Evolutionary conservation across 2,797 vertebrate species (phyloP), one percentile per base, ranked within the genome.

Genomic region (Hybognathus amarus): DNA sequence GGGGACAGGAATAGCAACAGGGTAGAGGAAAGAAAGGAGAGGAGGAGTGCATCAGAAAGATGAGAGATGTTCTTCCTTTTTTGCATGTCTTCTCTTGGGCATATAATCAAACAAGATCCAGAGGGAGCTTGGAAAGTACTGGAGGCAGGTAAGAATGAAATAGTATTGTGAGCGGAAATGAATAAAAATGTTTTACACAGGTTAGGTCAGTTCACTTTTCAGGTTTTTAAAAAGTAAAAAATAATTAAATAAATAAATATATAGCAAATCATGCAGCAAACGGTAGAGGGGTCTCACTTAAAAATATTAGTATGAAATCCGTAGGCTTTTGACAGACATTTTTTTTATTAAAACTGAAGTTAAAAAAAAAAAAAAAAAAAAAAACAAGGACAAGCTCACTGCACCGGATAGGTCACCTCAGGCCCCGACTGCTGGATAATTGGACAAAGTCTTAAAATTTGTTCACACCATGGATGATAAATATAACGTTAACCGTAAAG

Each of bases 1-100:
- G 77, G 77, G 77, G 84, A 87, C 84, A 33, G 77, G 87, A 87
- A 88, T 85, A 88, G 88, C 85, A 84, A 83, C 79, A 85, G 82
- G 80, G 74, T 71, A 54, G 54, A 82, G 68, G 67, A 87, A 63
- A 84, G 45, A 85, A 79, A 63, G 73, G 67, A 87, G 71, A 80
- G 38, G 66, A 61, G 38, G 64, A 79, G 54, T 69, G 68, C 81
- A 50, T 79, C 70, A 78, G 71, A 80, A 75, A 85, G 27, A 81
- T 68, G 56, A 80, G 68, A 67, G 70, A 50, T 45, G 69, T 69
- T 83, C 24, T 45, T 85, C 80, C 61, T 76, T 52, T 63, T 71
- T 71, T 84, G 70, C 52, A 80, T 63, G 45, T 64, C 76, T 76
- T 85, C 87, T 87, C 83, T 63, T 63, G 82, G 79, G 79, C 40